Evolutionary conservation across 2,888 invertebrate genomes (phyloP), one percentile per base, ranked within the genome.

Genomic region (Baccha elongata): DNA sequence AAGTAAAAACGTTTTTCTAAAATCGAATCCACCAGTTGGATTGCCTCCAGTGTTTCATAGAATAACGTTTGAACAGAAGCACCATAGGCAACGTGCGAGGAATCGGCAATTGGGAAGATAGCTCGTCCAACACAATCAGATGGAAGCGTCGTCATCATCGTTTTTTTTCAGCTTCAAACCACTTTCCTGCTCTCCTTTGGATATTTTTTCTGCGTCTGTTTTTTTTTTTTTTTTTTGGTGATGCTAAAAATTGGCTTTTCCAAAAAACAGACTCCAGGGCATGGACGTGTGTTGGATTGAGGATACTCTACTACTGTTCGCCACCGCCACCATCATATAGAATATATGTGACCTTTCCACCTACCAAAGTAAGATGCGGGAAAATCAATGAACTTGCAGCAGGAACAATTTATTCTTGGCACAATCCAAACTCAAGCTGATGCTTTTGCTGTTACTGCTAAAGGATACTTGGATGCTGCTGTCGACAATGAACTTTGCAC

Each of bases 11-110:
- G 67, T 72, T 83, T n/a, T 60, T 78, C 72, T 73, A 78, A 83
- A 83, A 83, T 83, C 83, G 83, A 83, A 83, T 73, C 83, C 78
- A 83, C 83, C 72, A 83, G 83, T 83, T 83, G 83, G 83, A 72
- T 46, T 26, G 60, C 73, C 67, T 73, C 46, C 13, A 73, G 76
- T 62, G 40, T 15, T 40, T 62, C 35, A 17, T 15, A 53, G 35
- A 11, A 50, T 19, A 52, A 50, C 23, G 23, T 58, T 58, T 8
- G 53, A 53, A 13, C 46, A 52, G 58, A 53, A 69, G 64, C 68
- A 71, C 26, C 42, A 44, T 44, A 44, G 68, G 71, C 72, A 83
- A 73, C 83, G 83, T 83, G 83, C 83, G 62, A 50, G 60, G 83
- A 78, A 83, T 83, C 76, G 73, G 48, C 78, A 83, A 83, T 72